A percentile compares a stretch with the other conserved stretches of the same genome.
These are phyloP conservation scores for Percopsis transmontana DNA, from an alignment of 2,113 vertebrate species.

Conservation along the genomic window DNA sequence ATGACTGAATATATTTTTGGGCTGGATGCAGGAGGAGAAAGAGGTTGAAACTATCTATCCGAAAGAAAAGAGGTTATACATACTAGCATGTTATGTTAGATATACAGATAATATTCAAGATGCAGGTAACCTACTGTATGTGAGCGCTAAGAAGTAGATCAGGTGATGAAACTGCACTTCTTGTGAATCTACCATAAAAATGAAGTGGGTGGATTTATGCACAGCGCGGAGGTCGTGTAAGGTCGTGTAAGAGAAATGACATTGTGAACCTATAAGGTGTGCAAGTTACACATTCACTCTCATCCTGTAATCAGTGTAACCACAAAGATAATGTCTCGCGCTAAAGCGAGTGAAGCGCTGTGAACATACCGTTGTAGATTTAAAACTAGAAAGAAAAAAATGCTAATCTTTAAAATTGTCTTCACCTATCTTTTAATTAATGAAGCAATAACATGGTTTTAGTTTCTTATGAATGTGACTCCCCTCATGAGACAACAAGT, in stretches of 20 bases:
- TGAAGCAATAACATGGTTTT: slow-evolving; percentile 9
- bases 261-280: background rate
- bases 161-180: slow-evolving; percentile 28
- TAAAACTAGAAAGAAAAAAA: background rate
- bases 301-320: background rate
- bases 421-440: background rate
- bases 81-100: no score
- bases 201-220: background rate
- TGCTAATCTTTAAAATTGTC: no score
- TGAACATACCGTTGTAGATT: background rate
- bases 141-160: slow-evolving; percentile 34
- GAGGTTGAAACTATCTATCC: no score
- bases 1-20: no score
- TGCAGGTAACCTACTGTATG: background rate
- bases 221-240: background rate
- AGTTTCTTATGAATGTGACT: slow-evolving; percentile 13
- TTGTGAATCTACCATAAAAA: slow-evolving; percentile 22
- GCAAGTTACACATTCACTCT: background rate
- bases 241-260: background rate
- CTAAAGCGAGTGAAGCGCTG: no score
- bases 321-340: no score
- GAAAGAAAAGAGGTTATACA: no score
- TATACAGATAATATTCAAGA: no score
- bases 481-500: slow-evolving; percentile 1
- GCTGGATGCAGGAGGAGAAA: no score